Base-by-base conservation (phyloP, 2,113 vertebrate species). In the Maccullochella peelii region DNA sequence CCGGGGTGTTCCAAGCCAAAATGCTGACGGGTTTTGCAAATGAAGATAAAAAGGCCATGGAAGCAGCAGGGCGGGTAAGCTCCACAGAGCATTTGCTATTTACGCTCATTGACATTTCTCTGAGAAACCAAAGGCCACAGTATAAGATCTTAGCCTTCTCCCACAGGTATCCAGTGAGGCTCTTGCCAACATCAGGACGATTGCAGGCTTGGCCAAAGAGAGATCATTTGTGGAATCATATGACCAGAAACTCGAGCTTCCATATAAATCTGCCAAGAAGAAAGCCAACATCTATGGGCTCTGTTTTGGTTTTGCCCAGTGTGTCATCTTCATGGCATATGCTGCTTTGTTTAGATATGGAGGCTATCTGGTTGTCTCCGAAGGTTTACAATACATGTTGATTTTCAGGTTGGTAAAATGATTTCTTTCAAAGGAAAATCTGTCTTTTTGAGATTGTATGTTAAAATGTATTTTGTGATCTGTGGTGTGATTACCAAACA, bases 291-390 rank as follows among this genome's bases (percentile, higher is more conserved):
- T 96, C 68, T 95, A 95, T 44, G 95, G 94, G 40, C 44, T 95
- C 57, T 95, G 90, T 69, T 96, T 96, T 50, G 94, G 93, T n/a
- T 95, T 96, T 69, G 69, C 95, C 15, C 92, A 95, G 33, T 94
- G 94, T 82, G 93, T 96, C 36, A 90, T 95, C 77, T 96, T 94
- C 61, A 92, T 96, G 94, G 91, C 95, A 1, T 93, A 93, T 62
- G 95, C 95, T 14, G 95, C 95, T 71, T 96, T 95, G 0, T 96
- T 95, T 73, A 91, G 95, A 94, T 96, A 93, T 20, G 96, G 95
- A 59, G 96, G 96, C 21, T 93, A 94, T 87, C 86, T 96, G 79
- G 95, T 96, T 67, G 91, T 42, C 72, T 38, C 77, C 11, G 95
- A 96, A 55, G 93, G 93, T 1, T 79, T 96, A 65, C 80, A 80